A percentile compares a stretch with the other conserved stretches of the same genome.
phyloP scores from a whole-genome alignment of 2,797 vertebrate species.

The Siniperca undulata region DNA sequence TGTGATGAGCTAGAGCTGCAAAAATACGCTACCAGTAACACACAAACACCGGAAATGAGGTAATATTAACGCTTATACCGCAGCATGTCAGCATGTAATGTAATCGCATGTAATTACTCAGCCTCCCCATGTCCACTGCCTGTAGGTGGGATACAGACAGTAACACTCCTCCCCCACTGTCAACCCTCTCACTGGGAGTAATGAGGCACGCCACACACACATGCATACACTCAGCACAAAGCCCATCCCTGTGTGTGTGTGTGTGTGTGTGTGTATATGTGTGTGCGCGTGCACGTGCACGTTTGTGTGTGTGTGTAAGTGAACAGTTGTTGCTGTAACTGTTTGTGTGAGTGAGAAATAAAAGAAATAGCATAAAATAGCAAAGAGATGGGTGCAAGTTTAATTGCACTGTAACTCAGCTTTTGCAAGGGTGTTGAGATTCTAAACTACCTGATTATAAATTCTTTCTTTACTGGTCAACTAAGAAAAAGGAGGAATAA shows the following conservation, averaged over 20 bases:
- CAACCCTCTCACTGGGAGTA: slow-evolving; percentile 71
- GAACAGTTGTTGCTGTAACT: slow-evolving; percentile 35
- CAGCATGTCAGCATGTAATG: too few species aligned
- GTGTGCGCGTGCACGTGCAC: slow-evolving; percentile 9
- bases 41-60: too few species aligned
- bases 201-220: slow-evolving; percentile 65
- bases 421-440: slow-evolving; percentile 46
- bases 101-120: slow-evolving; percentile 71
- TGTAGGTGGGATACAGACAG: slow-evolving; percentile 64
- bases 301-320: slow-evolving; percentile 6
- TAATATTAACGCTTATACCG: too few species aligned
- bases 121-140: slow-evolving; percentile 56
- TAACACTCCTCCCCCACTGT: slow-evolving; percentile 56
- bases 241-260: slow-evolving; percentile 27
- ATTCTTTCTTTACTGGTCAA: slow-evolving; percentile 50
- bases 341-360: slow-evolving; percentile 31
- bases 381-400: slow-evolving; percentile 35
- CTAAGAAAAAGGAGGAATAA: slow-evolving; percentile 47
- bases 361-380: slow-evolving; percentile 40
- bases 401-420: slow-evolving; percentile 62
- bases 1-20: too few species aligned
- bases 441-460: slow-evolving; percentile 47
- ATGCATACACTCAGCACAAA: slow-evolving; percentile 43
- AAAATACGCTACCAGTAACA: too few species aligned
- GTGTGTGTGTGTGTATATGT: not conserved